Conservation (phyloP, 2,888 invertebrate species). For the Silvanus unidentatus region DNA sequence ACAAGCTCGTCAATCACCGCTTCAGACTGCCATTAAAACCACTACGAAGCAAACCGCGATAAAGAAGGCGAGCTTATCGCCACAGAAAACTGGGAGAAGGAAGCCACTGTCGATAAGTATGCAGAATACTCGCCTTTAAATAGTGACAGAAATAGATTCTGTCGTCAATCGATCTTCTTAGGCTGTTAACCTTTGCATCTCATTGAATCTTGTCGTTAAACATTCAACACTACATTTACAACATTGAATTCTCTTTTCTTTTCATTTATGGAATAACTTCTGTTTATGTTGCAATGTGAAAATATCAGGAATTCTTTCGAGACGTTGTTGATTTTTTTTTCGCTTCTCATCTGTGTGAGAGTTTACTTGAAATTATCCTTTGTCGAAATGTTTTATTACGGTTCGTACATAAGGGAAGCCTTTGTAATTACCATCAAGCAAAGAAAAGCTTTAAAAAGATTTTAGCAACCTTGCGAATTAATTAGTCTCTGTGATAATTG, state of each 20-base stretch:
- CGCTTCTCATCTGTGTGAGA: too few species aligned
- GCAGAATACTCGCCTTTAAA: slow-evolving; percentile 3
- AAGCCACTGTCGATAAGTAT: slow-evolving; percentile 3
- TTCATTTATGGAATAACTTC: too few species aligned
- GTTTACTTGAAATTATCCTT: slow-evolving; percentile 1
- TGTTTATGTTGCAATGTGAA: too few species aligned
- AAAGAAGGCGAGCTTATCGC: not conserved
- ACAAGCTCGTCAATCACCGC: slow-evolving; percentile 1
- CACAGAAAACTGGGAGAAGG: slow-evolving; percentile 1
- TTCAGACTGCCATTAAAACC: slow-evolving; percentile 1
- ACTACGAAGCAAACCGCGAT: not conserved
- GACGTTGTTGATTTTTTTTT: too few species aligned
- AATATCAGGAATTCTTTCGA: too few species aligned
- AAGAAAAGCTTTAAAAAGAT: slow-evolving; percentile 13
- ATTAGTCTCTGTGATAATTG: slow-evolving; percentile 39
- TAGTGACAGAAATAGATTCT: slow-evolving; percentile 18
- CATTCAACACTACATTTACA: not conserved
- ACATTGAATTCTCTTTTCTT: too few species aligned
- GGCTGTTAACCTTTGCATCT: slow-evolving; percentile 19
- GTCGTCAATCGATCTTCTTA: slow-evolving; percentile 25
- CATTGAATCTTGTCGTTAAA: not conserved
- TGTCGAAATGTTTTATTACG: slow-evolving; percentile 12
- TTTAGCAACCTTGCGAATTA: slow-evolving; percentile 22
- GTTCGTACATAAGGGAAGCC: slow-evolving; percentile 8
- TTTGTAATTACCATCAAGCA: slow-evolving; percentile 7